A percentile compares a stretch with the other conserved stretches of the same genome.
These are phyloP conservation scores for Automeris io DNA, from an alignment of 2,888 invertebrate genomes.

Conservation along the genomic window DNA sequence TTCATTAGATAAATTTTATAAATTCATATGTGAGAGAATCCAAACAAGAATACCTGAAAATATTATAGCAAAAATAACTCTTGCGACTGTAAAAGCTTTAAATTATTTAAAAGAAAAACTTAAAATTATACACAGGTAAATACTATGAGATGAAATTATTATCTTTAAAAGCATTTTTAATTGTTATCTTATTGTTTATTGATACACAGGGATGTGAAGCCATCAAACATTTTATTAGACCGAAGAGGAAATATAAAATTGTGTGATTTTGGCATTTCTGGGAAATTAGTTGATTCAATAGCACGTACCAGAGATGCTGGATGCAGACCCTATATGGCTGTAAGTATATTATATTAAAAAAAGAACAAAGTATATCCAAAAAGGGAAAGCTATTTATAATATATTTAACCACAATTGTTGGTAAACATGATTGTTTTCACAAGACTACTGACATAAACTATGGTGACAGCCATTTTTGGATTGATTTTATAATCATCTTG, in stretches of 20 bases:
- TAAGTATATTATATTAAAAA: constrained; percentile 69
- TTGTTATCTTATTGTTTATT: neutral
- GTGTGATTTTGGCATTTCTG: constrained; percentile 99
- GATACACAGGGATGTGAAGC: constrained; percentile 92
- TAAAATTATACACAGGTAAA: constrained; percentile 92
- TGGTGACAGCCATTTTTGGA: no score
- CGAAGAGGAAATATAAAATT: constrained; percentile 96
- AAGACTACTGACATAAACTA: no score
- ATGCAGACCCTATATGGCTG: constrained; percentile 99
- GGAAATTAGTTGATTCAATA: constrained; percentile 98
- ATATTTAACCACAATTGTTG: no score
- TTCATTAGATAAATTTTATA: constrained; percentile 97
- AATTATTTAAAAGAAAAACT: constrained; percentile 98
- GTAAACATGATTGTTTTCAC: no score
- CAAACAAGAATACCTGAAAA: constrained; percentile 94
- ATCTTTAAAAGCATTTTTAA: constrained; percentile 4
- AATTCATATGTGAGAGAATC: constrained; percentile 93
- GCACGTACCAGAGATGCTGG: constrained; percentile 99
- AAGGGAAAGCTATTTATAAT: no score
- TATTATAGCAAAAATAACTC: constrained; percentile 96
- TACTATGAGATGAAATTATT: neutral
- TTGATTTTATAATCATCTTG: no score
- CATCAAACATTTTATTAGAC: constrained; percentile 98
- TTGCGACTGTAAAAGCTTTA: constrained; percentile 97
- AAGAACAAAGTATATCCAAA: no score